A percentile compares a stretch with the other conserved stretches of the same genome.
phyloP scores from a whole-genome alignment of 2,888 invertebrate species.

The Eutolmus rufibarbis region DNA sequence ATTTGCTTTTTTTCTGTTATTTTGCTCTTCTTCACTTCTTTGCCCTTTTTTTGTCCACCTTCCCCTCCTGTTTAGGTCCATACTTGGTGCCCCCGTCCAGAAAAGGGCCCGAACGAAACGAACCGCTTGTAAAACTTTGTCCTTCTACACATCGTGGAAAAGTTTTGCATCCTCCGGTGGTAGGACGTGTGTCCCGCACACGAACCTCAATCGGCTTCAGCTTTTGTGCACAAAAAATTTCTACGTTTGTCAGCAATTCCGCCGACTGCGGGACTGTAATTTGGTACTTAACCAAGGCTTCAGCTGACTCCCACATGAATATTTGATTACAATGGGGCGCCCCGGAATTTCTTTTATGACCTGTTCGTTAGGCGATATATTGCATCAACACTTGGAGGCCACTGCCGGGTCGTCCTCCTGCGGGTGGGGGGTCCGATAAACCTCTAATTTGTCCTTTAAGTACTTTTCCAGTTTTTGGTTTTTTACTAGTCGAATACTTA shows the following conservation, averaged over 20 bases:
- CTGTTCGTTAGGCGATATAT: constrained; percentile 8
- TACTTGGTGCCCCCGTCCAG: background rate
- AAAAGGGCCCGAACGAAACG: background rate
- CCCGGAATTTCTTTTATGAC: background rate
- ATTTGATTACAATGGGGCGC: constrained; percentile 31
- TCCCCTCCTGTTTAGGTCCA: background rate
- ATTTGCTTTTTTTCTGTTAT: background rate
- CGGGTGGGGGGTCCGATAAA: background rate
- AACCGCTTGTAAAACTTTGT: background rate
- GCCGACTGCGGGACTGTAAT: constrained; percentile 13
- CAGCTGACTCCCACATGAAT: constrained; percentile 37
- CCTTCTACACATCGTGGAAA: background rate
- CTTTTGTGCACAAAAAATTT: constrained; percentile 25
- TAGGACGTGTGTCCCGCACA: background rate
- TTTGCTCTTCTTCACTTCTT: background rate
- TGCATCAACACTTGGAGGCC: constrained; percentile 6
- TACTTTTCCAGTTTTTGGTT: background rate
- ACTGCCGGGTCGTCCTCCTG: background rate
- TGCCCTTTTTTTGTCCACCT: background rate
- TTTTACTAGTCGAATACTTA: background rate
- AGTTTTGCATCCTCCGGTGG: background rate
- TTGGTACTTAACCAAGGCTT: constrained; percentile 26
- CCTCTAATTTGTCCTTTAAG: constrained; percentile 13
- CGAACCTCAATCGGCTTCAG: background rate
- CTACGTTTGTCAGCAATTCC: constrained; percentile 38